Conservation (phyloP, 2,888 invertebrate species). For the Celastrina argiolus region DNA sequence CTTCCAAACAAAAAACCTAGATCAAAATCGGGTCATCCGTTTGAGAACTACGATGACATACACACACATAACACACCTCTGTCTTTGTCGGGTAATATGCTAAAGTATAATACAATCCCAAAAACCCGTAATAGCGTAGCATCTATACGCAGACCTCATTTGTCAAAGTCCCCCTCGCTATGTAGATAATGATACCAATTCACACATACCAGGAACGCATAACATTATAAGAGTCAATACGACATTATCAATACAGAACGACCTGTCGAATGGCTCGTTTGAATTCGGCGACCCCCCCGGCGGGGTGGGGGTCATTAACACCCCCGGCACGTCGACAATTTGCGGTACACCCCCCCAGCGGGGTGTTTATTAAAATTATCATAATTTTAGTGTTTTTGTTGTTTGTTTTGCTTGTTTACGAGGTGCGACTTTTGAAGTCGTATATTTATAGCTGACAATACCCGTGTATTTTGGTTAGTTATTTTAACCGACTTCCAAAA, state of each 20-base stretch:
- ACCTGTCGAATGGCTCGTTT: constrained; percentile 1
- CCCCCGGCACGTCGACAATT: background rate
- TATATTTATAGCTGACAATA: background rate
- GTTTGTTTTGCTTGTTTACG: background rate
- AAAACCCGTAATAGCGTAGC: too few species aligned
- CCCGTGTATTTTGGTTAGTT: too few species aligned
- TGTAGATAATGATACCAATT: background rate
- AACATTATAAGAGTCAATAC: background rate
- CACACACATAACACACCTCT: too few species aligned
- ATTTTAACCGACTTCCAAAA: too few species aligned
- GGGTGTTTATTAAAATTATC: constrained; percentile 10
- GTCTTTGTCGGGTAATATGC: too few species aligned
- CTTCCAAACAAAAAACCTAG: too few species aligned
- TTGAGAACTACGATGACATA: too few species aligned
- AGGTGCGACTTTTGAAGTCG: background rate
- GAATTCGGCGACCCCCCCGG: background rate
- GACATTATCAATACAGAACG: constrained; percentile 4
- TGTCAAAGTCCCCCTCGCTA: background rate
- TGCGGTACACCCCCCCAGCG: background rate
- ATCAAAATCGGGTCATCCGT: too few species aligned
- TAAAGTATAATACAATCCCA: too few species aligned
- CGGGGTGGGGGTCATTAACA: background rate
- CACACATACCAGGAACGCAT: background rate
- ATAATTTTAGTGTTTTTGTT: constrained; percentile 1
- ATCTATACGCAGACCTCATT: background rate